phyloP scores from a whole-genome alignment of 2,113 vertebrate species.

The Pycnonotus jocosus region DNA sequence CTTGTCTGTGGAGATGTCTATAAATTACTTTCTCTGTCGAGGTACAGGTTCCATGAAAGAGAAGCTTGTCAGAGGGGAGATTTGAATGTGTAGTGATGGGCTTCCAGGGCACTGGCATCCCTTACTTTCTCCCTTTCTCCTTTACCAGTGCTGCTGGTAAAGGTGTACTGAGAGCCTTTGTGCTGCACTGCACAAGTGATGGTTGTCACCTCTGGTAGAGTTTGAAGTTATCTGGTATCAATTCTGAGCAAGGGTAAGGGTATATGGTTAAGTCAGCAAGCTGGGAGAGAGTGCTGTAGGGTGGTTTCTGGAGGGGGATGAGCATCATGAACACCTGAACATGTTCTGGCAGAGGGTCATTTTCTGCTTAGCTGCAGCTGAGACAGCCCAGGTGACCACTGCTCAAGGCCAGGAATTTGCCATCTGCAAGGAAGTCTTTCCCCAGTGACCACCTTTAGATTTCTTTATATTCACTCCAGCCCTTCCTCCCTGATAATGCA shows the following conservation, averaged over 20 bases:
- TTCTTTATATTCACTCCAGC: neutral
- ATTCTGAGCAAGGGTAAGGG: neutral
- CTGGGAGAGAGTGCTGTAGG: neutral
- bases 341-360: neutral
- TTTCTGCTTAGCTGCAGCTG: neutral
- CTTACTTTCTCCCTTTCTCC: neutral
- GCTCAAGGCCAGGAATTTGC: neutral
- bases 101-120: neutral
- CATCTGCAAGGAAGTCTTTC: neutral
- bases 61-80: neutral
- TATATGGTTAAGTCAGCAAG: fast-evolving
- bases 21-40: neutral
- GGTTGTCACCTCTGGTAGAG: neutral
- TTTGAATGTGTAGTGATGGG: neutral
- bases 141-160: neutral
- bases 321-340: fast-evolving
- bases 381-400: neutral
- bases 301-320: neutral
- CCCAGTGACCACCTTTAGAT: neutral
- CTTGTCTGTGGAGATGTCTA: neutral
- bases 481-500: neutral
- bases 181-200: neutral
- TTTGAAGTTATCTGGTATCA: neutral
- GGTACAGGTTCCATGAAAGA: neutral
- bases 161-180: neutral